phyloP scores from a whole-genome alignment of 1,140 invertebrate genomes.

The Manduca sexta region DNA sequence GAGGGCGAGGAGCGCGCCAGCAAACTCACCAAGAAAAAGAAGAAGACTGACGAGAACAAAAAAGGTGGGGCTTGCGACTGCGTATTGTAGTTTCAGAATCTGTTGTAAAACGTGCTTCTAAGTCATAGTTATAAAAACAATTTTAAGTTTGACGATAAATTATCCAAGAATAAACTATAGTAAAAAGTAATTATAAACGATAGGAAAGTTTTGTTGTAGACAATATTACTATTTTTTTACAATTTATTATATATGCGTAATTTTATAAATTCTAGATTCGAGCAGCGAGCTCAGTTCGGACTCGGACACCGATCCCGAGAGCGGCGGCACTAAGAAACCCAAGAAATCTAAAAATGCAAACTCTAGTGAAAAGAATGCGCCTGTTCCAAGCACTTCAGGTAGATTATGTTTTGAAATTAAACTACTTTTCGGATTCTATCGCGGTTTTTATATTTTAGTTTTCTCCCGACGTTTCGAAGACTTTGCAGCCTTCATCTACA shows the following conservation, averaged over 20 bases:
- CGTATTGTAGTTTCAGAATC: background rate
- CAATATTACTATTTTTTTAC: too few relatives aligned
- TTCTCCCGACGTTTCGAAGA: too few relatives aligned
- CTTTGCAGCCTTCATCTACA: too few relatives aligned
- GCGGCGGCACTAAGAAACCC: constrained; percentile 26
- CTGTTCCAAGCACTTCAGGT: constrained; percentile 17
- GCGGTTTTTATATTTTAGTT: too few relatives aligned
- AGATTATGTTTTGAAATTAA: too few relatives aligned
- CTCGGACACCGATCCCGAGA: constrained; percentile 82
- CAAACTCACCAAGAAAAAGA: constrained; percentile 77
- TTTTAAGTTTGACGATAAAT: too few relatives aligned
- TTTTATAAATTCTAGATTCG: constrained; percentile 65
- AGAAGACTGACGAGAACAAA: constrained; percentile 76
- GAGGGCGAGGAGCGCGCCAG: constrained; percentile 75
- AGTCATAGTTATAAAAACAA: too few relatives aligned
- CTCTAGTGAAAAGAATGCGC: constrained; percentile 38
- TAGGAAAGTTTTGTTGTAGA: too few relatives aligned
- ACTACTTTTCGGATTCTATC: too few relatives aligned
- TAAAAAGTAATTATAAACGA: too few relatives aligned
- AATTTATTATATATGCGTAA: background rate
- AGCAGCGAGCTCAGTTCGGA: constrained; percentile 84
- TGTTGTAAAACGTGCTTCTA: too few relatives aligned
- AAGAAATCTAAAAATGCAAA: constrained; percentile 71
- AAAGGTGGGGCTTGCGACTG: constrained; percentile 10
- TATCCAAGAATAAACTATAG: too few relatives aligned